A percentile compares a stretch with the other conserved stretches of the same genome.
phyloP scores from a whole-genome alignment of 35 echinoderm and acorn worm genomes.

The Ophioderma brevispina region DNA sequence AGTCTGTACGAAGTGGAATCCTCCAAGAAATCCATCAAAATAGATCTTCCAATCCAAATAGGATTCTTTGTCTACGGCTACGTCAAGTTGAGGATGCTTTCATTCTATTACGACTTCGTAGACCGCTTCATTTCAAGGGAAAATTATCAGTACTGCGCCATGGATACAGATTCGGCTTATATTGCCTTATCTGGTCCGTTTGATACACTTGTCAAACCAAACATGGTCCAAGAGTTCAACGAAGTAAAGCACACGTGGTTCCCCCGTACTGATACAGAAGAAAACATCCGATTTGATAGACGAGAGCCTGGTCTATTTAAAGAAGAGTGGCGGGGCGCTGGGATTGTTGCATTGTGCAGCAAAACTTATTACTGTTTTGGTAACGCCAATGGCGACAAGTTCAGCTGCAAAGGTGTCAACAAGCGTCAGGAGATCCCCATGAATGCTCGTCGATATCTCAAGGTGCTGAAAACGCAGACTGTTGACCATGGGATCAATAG shows the following conservation, averaged over 20 bases:
- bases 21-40: background rate
- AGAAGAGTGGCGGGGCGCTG: constrained; percentile 59
- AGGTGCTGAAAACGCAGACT: constrained; percentile 2
- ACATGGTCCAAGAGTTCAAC: background rate
- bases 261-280: constrained; percentile 34
- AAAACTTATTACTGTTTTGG: constrained; percentile 68
- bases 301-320: constrained; percentile 65
- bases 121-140: background rate
- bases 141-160: background rate
- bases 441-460: constrained; percentile 39
- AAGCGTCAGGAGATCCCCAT: background rate
- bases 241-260: constrained; percentile 48
- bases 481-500: background rate
- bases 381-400: constrained; percentile 12
- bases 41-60: constrained; percentile 37
- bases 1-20: background rate
- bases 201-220: background rate
- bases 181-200: background rate
- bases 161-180: background rate
- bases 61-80: constrained; percentile 23
- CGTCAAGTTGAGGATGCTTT: constrained; percentile 22
- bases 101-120: constrained; percentile 56
- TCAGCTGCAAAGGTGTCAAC: constrained; percentile 59
- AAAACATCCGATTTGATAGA: constrained; percentile 37
- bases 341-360: constrained; percentile 27